Base-by-base conservation (phyloP, 1,140 invertebrate genomes). In the Camponotus floridanus region DNA sequence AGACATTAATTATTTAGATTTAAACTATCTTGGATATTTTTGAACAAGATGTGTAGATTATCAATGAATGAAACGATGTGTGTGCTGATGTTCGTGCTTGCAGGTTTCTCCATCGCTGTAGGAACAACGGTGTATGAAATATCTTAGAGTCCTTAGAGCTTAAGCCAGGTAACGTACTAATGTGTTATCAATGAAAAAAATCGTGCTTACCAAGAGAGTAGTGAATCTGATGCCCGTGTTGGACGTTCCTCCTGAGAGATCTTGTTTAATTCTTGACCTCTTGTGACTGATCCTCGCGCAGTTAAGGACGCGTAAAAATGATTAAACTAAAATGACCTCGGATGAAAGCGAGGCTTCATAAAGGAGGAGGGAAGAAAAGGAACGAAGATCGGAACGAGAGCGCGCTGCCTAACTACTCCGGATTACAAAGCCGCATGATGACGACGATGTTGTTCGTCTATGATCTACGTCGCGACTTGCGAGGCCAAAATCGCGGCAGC, bases 391-490 rank as follows among this genome's bases (percentile, higher is more conserved):
- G 55, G 62, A 76, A 80, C 31, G 33, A 68, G 48, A 64, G 76
- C 51, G 57, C 55, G 85, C n/a, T 45, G 36, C 74, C 68, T 90
- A 91, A 78, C 88, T 88, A 91, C 42, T 51, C 70, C 68, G 85
- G 70, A 81, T 81, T 91, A 74, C 83, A 83, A 71, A 55, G 83
- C 90, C 90, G 86, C 92, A 93, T 83, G 79, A 74, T 62, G 67
- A 92, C 9, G 26, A 73, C 18, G 39, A 73, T 61, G 31, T 36
- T 81, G 13, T 31, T 31, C 31, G n/a, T 86, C 87, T 89, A 89
- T 61, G 86, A 83, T 90, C 86, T 88, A 83, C 68, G 61, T 55
- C 68, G 79, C 79, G 79, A 42, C 57, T 74, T 83, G 55, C 39
- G 61, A 86, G 36, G 87, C 86, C 76, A 88, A 80, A 91, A 91